A percentile compares a stretch with the other conserved stretches of the same genome.
Conservation (phyloP, 2,113 vertebrate species). For the Rattus norvegicus region DNA sequence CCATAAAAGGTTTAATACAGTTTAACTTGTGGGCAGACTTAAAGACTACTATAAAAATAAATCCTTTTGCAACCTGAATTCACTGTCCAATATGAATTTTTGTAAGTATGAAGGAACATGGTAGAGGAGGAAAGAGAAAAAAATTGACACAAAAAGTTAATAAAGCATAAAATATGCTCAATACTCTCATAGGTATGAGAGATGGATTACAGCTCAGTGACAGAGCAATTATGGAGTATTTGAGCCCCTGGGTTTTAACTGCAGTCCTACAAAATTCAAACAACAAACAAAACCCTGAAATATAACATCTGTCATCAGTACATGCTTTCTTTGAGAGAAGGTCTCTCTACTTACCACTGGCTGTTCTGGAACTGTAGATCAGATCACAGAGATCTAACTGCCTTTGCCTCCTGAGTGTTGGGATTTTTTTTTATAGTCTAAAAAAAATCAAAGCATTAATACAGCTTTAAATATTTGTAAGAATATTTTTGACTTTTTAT, state of each 20-base stretch:
- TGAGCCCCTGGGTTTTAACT: background rate
- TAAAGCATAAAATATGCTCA: slow-evolving; percentile 1
- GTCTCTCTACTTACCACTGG: background rate
- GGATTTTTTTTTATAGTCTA: slow-evolving; percentile 15
- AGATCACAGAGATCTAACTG: background rate
- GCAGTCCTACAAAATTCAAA: background rate
- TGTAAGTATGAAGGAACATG: background rate
- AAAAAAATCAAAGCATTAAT: background rate
- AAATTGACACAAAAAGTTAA: background rate
- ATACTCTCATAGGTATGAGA: background rate
- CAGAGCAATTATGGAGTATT: background rate
- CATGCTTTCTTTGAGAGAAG: background rate
- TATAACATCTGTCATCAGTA: background rate
- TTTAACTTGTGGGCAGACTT: background rate
- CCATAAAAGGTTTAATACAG: background rate
- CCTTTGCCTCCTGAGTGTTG: background rate
- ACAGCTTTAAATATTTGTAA: slow-evolving; percentile 5
- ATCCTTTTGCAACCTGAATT: background rate
- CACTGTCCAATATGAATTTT: background rate
- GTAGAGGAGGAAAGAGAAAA: background rate
- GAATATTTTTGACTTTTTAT: background rate
- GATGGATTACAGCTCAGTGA: background rate
- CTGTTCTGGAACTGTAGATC: background rate
- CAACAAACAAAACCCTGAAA: background rate
- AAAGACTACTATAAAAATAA: background rate